These are phyloP conservation scores for Xiphophorus couchianus DNA, from an alignment of 2,113 vertebrate genomes.

Conservation along the genomic window DNA sequence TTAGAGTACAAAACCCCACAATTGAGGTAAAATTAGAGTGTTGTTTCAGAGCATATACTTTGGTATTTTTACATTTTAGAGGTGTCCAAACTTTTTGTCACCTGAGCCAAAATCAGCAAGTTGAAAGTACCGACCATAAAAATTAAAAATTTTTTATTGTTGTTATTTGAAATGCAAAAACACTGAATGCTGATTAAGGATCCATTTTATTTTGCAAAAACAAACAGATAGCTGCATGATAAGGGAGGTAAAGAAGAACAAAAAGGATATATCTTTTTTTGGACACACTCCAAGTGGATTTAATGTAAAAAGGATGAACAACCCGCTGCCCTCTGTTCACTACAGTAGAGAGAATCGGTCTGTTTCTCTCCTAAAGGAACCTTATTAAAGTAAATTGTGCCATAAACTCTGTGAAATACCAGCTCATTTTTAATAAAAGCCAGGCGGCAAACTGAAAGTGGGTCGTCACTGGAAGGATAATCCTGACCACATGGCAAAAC, in stretches of 20 bases:
- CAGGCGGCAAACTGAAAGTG: too few relatives aligned
- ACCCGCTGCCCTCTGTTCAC: background rate
- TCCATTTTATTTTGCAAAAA: too few relatives aligned
- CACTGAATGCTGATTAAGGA: too few relatives aligned
- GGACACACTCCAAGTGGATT: background rate
- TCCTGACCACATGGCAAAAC: too few relatives aligned
- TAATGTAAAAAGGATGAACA: background rate
- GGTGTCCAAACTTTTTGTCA: background rate
- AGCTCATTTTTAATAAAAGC: too few relatives aligned
- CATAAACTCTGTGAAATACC: too few relatives aligned
- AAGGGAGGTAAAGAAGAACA: too few relatives aligned
- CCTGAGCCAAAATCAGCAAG: background rate
- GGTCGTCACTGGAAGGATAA: too few relatives aligned
- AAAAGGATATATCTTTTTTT: background rate
- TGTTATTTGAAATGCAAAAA: too few relatives aligned
- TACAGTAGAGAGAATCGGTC: background rate
- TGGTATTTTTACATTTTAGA: background rate
- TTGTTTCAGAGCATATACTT: background rate
- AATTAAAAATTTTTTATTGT: too few relatives aligned
- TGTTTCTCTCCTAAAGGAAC: background rate
- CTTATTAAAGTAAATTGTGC: background rate
- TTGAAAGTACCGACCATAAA: too few relatives aligned
- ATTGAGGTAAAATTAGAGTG: background rate
- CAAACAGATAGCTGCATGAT: too few relatives aligned
- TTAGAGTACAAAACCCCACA: background rate